These are phyloP conservation scores for Chloropsis hardwickii DNA, from an alignment of 2,113 vertebrate species.

Conservation along the genomic window DNA sequence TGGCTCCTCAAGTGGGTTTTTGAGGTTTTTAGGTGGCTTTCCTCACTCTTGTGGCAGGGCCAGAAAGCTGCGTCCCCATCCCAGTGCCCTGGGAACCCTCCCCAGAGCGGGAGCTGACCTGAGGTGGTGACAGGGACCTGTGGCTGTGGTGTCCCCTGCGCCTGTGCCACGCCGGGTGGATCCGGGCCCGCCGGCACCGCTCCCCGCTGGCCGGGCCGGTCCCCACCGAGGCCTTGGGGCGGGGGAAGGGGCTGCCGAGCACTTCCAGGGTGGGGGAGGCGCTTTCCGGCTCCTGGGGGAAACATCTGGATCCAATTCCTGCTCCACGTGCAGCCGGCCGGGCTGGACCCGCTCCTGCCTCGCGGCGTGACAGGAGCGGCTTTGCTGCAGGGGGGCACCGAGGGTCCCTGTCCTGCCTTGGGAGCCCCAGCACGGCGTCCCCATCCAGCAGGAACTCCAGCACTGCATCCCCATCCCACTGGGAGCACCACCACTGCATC, in stretches of 20 bases:
- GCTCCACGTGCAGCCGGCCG: not conserved
- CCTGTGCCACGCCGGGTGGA: no score
- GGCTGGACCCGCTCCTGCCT: not conserved
- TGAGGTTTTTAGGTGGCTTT: not conserved
- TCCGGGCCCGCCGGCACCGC: fast-evolving
- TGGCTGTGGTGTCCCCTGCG: not conserved
- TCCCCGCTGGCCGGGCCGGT: not conserved
- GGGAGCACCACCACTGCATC: fast-evolving
- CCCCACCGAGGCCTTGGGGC: fast-evolving
- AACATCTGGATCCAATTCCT: conserved; percentile 51
- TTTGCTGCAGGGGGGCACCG: not conserved
- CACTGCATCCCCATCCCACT: no score
- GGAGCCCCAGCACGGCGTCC: not conserved
- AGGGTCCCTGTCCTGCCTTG: not conserved
- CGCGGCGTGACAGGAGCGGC: fast-evolving
- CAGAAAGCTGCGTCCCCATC: fast-evolving
- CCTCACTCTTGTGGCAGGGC: fast-evolving
- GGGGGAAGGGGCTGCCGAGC: not conserved
- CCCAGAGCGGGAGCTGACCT: not conserved
- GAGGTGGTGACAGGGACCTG: not conserved
- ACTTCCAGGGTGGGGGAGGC: not conserved
- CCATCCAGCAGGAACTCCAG: not conserved
- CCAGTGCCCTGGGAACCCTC: not conserved
- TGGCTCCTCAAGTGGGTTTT: not conserved
- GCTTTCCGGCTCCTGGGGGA: not conserved